phyloP scores from a whole-genome alignment of 2,113 vertebrate genomes.

The Oreotragus oreotragus region DNA sequence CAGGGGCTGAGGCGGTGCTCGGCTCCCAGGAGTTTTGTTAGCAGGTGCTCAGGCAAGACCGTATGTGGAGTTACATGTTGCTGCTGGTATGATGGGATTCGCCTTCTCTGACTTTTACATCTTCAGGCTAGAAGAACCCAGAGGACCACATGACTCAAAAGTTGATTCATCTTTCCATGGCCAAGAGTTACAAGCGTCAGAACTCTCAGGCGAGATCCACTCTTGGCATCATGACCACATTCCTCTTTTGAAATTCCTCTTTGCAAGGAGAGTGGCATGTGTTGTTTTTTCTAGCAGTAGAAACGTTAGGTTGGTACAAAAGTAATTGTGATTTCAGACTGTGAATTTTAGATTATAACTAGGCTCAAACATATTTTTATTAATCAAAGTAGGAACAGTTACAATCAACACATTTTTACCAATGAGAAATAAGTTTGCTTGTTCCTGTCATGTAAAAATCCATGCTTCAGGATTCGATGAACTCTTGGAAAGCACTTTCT shows the following conservation, averaged over 20 bases:
- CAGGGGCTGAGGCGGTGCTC: background rate
- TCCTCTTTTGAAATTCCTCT: constrained; percentile 20
- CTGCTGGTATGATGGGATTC: background rate
- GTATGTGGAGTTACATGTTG: background rate
- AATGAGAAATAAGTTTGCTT: background rate
- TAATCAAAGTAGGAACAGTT: background rate
- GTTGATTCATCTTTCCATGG: background rate
- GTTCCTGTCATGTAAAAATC: background rate
- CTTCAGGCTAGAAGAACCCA: background rate
- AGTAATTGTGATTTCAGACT: background rate
- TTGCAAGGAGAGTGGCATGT: background rate
- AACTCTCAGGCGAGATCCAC: background rate
- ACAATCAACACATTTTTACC: background rate
- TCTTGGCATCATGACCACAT: background rate
- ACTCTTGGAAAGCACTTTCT: background rate
- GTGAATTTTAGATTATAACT: background rate
- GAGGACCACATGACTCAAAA: background rate
- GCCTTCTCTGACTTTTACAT: background rate
- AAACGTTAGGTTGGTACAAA: background rate
- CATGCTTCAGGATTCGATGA: background rate
- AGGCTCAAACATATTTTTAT: background rate
- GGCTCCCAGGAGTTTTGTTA: background rate
- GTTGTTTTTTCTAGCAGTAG: constrained; percentile 30
- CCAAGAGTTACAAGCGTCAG: background rate
- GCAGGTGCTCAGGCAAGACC: background rate